Conservation (phyloP, 1,140 invertebrate species). For the Drosophila nannoptera region DNA sequence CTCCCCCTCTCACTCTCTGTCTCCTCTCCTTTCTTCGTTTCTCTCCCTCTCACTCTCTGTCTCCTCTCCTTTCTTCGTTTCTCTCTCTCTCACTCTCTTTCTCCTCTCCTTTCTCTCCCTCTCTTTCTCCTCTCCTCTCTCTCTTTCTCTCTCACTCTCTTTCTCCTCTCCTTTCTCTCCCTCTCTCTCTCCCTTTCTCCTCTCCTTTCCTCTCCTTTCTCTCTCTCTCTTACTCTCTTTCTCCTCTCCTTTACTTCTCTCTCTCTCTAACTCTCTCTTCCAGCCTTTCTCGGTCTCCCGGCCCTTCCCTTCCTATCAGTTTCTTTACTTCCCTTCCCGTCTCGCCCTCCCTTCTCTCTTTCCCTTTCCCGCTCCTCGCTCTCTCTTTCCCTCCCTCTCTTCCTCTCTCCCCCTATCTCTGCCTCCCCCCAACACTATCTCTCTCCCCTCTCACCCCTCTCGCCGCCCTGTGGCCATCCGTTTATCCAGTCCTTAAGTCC, state of each 20-base stretch:
- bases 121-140: not conserved
- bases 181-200: not conserved
- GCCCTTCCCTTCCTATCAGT: not conserved
- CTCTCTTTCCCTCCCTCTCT: not conserved
- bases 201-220: not conserved
- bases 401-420: not conserved
- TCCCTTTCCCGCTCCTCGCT: not conserved
- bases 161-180: not conserved
- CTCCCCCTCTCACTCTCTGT: too few species aligned
- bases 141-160: not conserved
- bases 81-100: not conserved
- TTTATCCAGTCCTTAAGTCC: not conserved
- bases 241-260: not conserved
- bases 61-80: not conserved
- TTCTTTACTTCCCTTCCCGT: not conserved
- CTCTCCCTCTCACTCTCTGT: not conserved
- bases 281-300: not conserved
- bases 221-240: not conserved
- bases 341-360: not conserved
- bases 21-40: not conserved
- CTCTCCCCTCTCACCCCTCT: not conserved
- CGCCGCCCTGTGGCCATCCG: not conserved
- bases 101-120: not conserved
- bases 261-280: not conserved
- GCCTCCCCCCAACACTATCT: too few species aligned